Percentiles rank a stretch among this genome's conserved stretches.
Conservation (phyloP, 2,888 invertebrate genomes). For the Entomobrya multifasciata region DNA sequence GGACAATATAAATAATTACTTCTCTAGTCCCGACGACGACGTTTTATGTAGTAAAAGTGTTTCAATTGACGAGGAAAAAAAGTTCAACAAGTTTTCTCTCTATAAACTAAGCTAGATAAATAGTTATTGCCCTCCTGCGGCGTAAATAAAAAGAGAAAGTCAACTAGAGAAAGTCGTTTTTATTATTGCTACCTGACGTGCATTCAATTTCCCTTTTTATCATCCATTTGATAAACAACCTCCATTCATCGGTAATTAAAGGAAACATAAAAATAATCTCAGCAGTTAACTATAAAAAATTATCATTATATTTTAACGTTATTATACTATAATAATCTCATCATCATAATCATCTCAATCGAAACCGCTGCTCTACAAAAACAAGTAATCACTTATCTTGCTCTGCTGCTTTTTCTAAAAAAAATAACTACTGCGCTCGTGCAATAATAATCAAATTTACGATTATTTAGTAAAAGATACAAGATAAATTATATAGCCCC, state of each 20-base stretch:
- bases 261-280: constrained; percentile 32
- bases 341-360: constrained; percentile 70
- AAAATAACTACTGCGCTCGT: constrained; percentile 59
- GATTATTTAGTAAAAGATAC: not conserved
- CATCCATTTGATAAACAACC: constrained; percentile 49
- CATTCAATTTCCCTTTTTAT: constrained; percentile 57
- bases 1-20: not conserved
- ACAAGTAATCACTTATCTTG: constrained; percentile 49
- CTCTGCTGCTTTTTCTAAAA: constrained; percentile 66
- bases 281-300: constrained; percentile 13
- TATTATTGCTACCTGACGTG: constrained; percentile 72
- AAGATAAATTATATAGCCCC: too few species aligned
- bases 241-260: constrained; percentile 4
- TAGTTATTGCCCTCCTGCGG: not conserved
- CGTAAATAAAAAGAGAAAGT: constrained; percentile 13
- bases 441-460: constrained; percentile 56
- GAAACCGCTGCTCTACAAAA: constrained; percentile 66
- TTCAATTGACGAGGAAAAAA: not conserved
- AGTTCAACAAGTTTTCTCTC: constrained; percentile 20
- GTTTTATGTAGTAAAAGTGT: constrained; percentile 5
- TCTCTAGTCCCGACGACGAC: not conserved
- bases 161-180: constrained; percentile 29
- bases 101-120: not conserved
- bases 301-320: not conserved
- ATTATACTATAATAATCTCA: constrained; percentile 55